Evolutionary conservation across 2,797 vertebrate genomes (phyloP), one percentile per base, ranked within the genome.

Genomic region (Corythornis leucogaster): DNA sequence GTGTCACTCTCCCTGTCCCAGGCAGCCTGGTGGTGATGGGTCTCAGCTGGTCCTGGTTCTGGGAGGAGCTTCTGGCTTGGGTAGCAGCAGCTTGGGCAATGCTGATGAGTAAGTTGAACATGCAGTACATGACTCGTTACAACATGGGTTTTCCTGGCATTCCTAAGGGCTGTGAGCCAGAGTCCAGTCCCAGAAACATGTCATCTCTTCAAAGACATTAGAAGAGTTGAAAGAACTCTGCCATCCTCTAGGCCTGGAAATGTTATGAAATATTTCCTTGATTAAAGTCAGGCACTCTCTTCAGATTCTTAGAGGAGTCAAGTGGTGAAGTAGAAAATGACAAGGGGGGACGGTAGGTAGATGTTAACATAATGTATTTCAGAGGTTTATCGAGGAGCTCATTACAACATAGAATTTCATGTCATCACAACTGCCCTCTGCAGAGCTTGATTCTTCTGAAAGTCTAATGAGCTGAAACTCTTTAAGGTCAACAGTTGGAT

Each of bases 131-230:
- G 59, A 79, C 20, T 83, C 5, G 1, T 58, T 81, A 63, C n/a
- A 33, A 24, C 63, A 42, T 11, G 21, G 22, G 2, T 43, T 91
- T 83, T 90, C 54, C 35, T 9, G 5, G 31, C 11, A 50, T 67
- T 81, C 61, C 38, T 2, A 4, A 83, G 33, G 30, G n/a, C 50
- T 57, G 15, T 62, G 69, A 85, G 66, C 54, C 1, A 1, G 62
- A 74, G 54, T 50, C 57, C 0, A 0, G 11, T 73, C 71, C 48
- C 78, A 74, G 82, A 0, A 5, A 57, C 30, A 31, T 0, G 0
- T 62, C 50, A 31, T 50, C 38, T 66, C 62, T 87, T 83, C 69
- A 87, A 76, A 88, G 78, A 58, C 3, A 2, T 35, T 30, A 46
- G 51, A 79, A 73, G 57, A 87, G 42, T 62, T 89, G 40, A 70